Evolutionary conservation across 2,797 vertebrate species (phyloP), one percentile per base, ranked within the genome.

Genomic region (Hyperoplus lanceolatus): DNA sequence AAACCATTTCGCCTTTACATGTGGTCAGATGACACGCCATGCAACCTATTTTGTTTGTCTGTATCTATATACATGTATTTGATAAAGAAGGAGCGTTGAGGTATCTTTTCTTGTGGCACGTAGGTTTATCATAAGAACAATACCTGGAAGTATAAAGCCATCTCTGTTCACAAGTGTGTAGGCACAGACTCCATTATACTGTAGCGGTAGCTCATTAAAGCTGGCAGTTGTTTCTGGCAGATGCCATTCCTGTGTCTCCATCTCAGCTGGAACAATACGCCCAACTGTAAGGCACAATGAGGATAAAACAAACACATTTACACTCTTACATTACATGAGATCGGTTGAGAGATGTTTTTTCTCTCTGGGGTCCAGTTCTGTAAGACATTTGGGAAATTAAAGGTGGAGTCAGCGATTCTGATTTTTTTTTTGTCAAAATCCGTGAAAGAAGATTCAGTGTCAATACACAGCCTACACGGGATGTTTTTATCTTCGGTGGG

Each of bases 141-240:
- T 93, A 99, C 98, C 98, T 96, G 96, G 96, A 70, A 99, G 88
- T 11, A 95, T 90, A 57, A 98, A 94, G 8, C 97, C 96, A n/a
- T 96, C 94, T 68, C 92, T 95, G 63, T 83, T 82, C n/a, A 96
- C 95, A 50, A 99, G 90, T 0, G 94, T 93, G 43, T 95, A 93
- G 45, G 95, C 96, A 95, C 98, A 99, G 83, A 96, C 94, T 61
- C 97, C 96, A 18, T 88, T 95, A 78, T 96, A 98, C 84, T 99
- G 96, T 79, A 98, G 91, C 7, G 88, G 60, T 68, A 98, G 84
- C 18, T 94, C 87, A 16, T 93, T 89, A 80, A 96, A 95, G 84
- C 92, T 86, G 59, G 85, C 78, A 6, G 90, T 91, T 42, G 89
- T 95, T 89, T 97, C 96, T 86, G 96, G 96, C 70, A 97, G 95